Conservation (phyloP, 2,888 invertebrate genomes). For the Aplocera efformata region DNA sequence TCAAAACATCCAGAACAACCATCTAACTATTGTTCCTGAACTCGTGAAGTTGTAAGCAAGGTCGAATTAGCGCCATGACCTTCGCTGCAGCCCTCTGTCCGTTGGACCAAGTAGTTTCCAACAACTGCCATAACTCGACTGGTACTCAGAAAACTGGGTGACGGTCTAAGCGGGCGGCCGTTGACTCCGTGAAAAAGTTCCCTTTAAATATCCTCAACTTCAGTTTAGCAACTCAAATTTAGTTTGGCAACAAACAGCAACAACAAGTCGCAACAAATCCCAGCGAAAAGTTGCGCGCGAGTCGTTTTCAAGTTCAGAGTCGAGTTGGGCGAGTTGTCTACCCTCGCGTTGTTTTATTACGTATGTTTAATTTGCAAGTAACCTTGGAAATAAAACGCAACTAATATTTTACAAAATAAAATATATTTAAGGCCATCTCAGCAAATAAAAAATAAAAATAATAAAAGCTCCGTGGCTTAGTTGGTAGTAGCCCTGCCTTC, state of each 20-base stretch:
- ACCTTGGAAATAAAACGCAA: no score
- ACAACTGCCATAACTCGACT: constrained; percentile 80
- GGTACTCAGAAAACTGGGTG: constrained; percentile 78
- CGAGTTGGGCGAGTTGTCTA: constrained; percentile 27
- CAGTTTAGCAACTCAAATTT: constrained; percentile 80
- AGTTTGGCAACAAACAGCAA: constrained; percentile 77
- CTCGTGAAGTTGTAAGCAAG: constrained; percentile 70
- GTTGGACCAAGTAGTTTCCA: constrained; percentile 74
- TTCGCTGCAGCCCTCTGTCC: constrained; percentile 70
- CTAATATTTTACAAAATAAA: no score
- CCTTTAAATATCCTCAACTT: constrained; percentile 79
- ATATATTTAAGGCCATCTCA: no score
- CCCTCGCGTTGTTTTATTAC: constrained; percentile 8
- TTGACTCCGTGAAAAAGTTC: constrained; percentile 80
- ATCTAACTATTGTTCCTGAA: constrained; percentile 44
- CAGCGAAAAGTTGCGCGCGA: constrained; percentile 74
- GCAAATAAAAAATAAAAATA: no score
- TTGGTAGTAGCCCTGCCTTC: no score
- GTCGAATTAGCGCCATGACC: constrained; percentile 78
- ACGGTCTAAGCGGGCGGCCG: constrained; percentile 76
- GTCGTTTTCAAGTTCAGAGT: constrained; percentile 75
- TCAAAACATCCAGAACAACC: constrained; percentile 39
- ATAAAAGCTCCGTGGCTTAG: no score
- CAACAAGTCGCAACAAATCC: constrained; percentile 77
- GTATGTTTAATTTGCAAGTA: not conserved